Base-by-base conservation (phyloP, 2,797 vertebrate genomes). In the Siniperca obscura region DNA sequence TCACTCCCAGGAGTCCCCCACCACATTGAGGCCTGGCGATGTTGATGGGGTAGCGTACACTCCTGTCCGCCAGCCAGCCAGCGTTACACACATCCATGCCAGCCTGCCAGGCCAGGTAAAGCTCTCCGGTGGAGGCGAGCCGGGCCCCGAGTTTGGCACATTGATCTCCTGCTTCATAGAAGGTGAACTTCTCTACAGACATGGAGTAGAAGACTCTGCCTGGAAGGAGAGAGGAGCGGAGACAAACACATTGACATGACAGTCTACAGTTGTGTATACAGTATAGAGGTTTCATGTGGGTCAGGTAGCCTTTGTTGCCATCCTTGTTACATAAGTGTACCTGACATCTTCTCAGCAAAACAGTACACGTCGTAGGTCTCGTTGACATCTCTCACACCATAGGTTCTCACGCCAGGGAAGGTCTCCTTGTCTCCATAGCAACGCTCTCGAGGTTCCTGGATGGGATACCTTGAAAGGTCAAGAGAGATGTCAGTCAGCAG, bases 281-380 rank as follows among this genome's bases (percentile, higher is more conserved):
- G 7, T 13, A n/a, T 0, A 27, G 19, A 73, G 4, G 1, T 74
- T 57, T 83, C 13, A 42, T 48, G 6, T 55, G 14, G 48, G n/a
- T 75, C 21, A 34, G 50, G 40, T 27, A 19, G 22, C 5, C 40
- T 59, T 53, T 42, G 27, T 34, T n/a, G 16, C 19, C 46, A 2
- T n/a, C 12, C 9, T 44, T 72, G n/a, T 76, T 21, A 7, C 19
- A 59, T 44, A 12, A 73, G 11, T 25, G 12, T 95, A 99, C 98
- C 98, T 95, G 97, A 91, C 95, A 98, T 97, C 89, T 98, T 97
- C 86, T 98, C 96, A n/a, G 97, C 97, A 59, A 98, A 99, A 85
- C 98, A 99, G 94, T 99, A 99, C 70, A 99, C 98, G 2, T 99
- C 98, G 0, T 98, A 99, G 25, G 98, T 99, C 94, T 99, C 98